These are phyloP conservation scores for Caenorhabditis auriculariae DNA, from an alignment of 2,888 invertebrate genomes.

Conservation along the genomic window DNA sequence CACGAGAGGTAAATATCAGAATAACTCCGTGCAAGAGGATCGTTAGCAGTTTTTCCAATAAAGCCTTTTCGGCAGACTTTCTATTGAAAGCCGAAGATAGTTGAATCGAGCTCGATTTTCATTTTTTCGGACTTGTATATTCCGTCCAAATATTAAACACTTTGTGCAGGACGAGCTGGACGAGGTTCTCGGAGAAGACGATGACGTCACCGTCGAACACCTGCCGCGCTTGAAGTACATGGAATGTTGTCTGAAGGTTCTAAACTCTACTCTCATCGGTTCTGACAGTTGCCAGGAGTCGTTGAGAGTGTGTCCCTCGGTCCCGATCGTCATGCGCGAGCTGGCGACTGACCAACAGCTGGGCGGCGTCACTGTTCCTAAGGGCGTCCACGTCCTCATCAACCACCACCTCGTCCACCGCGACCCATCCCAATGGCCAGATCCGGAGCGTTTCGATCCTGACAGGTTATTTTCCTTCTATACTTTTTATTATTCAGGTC, in stretches of 20 bases:
- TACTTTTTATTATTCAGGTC: neutral
- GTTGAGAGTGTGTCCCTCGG: conserved; percentile 67
- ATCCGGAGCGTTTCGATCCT: conserved; percentile 66
- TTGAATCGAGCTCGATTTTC: neutral
- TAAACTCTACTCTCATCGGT: neutral
- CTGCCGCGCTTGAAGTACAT: conserved; percentile 66
- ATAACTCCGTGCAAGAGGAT: too few relatives aligned
- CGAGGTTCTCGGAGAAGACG: conserved; percentile 55
- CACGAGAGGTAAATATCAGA: too few relatives aligned
- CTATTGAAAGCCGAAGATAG: too few relatives aligned
- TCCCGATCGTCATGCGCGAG: conserved; percentile 66
- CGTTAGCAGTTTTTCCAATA: too few relatives aligned
- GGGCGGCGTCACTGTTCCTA: conserved; percentile 59
- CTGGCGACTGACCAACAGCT: conserved; percentile 64
- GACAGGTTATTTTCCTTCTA: conserved; percentile 60
- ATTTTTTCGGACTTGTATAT: neutral
- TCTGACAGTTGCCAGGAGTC: conserved; percentile 59
- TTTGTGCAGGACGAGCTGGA: conserved; percentile 36
- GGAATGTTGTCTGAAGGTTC: conserved; percentile 66
- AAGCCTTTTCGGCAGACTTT: too few relatives aligned
- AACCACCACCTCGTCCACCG: conserved; percentile 64
- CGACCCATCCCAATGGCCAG: conserved; percentile 64
- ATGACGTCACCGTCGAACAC: conserved; percentile 67
- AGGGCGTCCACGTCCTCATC: conserved; percentile 60
- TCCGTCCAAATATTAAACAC: neutral